Conservation (phyloP, 2,113 vertebrate genomes). For the Poecilia latipinna region DNA sequence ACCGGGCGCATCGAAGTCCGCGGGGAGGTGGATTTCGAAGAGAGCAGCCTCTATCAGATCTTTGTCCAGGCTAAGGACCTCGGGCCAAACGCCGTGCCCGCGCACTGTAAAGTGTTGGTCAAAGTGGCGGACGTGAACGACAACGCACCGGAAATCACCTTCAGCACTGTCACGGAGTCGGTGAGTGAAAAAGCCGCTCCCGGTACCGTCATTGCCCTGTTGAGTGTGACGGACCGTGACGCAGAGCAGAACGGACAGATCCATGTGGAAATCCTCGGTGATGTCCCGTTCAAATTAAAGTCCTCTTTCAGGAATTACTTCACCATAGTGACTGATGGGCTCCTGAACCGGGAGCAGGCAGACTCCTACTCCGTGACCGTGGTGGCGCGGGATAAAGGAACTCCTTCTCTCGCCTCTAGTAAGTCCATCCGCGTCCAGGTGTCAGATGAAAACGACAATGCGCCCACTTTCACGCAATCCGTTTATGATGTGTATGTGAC, state of each 20-base stretch:
- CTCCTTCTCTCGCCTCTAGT: slow-evolving; percentile 88
- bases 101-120: slow-evolving; percentile 96
- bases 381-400: slow-evolving; percentile 89
- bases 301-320: slow-evolving; percentile 95
- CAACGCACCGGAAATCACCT: slow-evolving; percentile 96
- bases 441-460: slow-evolving; percentile 96
- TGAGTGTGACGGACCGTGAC: slow-evolving; percentile 94
- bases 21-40: slow-evolving; percentile 94
- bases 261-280: slow-evolving; percentile 92
- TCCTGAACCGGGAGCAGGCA: slow-evolving; percentile 90
- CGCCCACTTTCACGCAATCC: slow-evolving; percentile 91
- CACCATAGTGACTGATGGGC: slow-evolving; percentile 93
- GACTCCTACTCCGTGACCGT: slow-evolving; percentile 93
- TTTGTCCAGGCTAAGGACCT: slow-evolving; percentile 96
- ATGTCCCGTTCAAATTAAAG: slow-evolving; percentile 94
- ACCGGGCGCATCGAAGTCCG: slow-evolving; percentile 93
- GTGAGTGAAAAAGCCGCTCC: slow-evolving; percentile 93
- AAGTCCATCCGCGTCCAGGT: slow-evolving; percentile 94
- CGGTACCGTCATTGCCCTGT: slow-evolving; percentile 93
- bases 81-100: slow-evolving; percentile 94
- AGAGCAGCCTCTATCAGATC: slow-evolving; percentile 91
- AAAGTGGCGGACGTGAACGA: slow-evolving; percentile 92
- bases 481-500: slow-evolving; percentile 95
- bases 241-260: slow-evolving; percentile 93
- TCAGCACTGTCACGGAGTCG: slow-evolving; percentile 95